Percentiles rank a stretch among this genome's conserved stretches.
Evolutionary conservation across 2,888 invertebrate species (phyloP).

Genomic region (Nysson spinosus): DNA sequence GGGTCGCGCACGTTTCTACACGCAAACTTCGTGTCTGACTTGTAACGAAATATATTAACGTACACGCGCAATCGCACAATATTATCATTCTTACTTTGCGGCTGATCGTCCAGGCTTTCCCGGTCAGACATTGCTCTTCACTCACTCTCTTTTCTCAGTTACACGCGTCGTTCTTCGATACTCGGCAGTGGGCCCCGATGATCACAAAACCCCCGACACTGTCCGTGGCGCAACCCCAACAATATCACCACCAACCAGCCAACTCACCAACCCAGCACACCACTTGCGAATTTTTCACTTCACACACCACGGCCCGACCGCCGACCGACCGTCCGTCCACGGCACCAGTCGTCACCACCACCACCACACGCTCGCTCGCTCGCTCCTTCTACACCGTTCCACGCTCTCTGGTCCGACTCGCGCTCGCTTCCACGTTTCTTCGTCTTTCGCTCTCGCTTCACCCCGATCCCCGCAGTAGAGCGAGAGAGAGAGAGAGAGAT

Average conservation of each 20-base stretch:
- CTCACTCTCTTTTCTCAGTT: constrained; percentile 57
- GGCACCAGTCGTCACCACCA: constrained; percentile 70
- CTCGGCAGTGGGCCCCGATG: constrained; percentile 44
- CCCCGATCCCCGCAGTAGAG: constrained; percentile 33
- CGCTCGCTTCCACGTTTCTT: constrained; percentile 45
- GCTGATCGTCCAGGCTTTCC: constrained; percentile 76
- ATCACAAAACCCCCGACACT: constrained; percentile 49
- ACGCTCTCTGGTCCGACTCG: constrained; percentile 59
- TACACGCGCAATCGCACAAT: constrained; percentile 6
- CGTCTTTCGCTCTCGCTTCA: constrained; percentile 52
- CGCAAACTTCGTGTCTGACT: constrained; percentile 5
- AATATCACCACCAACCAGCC: constrained; percentile 53
- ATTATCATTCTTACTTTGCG: constrained; percentile 72
- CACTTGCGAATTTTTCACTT: constrained; percentile 65
- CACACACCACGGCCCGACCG: constrained; percentile 63
- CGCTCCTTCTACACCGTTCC: constrained; percentile 53
- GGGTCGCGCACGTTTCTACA: constrained; percentile 40
- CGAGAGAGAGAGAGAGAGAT: constrained; percentile 45
- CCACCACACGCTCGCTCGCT: constrained; percentile 60
- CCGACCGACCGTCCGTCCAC: constrained; percentile 69
- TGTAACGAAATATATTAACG: constrained; percentile 1
- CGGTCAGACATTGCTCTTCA: constrained; percentile 75
- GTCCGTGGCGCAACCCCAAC: constrained; percentile 54
- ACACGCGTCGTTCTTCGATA: constrained; percentile 54
- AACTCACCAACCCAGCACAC: constrained; percentile 55